A percentile compares a stretch with the other conserved stretches of the same genome.
Evolutionary conservation across 2,797 vertebrate species (phyloP).

Genomic region (Syndactyla subalaris): DNA sequence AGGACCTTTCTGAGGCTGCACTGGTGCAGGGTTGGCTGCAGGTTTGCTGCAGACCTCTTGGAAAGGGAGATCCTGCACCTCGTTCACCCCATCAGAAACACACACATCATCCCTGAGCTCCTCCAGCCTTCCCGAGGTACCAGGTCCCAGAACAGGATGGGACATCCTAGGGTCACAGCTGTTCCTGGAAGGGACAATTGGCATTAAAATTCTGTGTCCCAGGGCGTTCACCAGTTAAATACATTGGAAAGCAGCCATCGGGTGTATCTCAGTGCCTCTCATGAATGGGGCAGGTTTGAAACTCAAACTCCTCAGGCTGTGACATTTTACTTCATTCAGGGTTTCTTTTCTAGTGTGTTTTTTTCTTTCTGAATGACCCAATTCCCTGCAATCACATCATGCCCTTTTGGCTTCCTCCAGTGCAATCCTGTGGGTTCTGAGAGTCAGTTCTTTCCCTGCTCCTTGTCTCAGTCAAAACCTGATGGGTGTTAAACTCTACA

Average conservation of each 20-base stretch:
- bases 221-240: background rate
- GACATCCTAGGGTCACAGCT: background rate
- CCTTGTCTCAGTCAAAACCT: background rate
- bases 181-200: background rate
- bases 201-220: background rate
- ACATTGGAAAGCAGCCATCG: background rate
- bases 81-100: too few species aligned
- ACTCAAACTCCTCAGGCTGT: background rate
- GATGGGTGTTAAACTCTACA: background rate
- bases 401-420: background rate
- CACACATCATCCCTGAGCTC: rapidly evolving
- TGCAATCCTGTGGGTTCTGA: background rate
- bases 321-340: background rate
- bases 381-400: background rate
- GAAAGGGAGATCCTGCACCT: background rate
- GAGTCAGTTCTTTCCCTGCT: background rate
- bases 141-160: background rate
- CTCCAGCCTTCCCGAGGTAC: background rate
- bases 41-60: background rate
- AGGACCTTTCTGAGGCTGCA: background rate
- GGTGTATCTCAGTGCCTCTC: background rate
- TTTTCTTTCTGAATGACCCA: background rate
- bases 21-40: background rate
- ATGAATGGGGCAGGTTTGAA: background rate
- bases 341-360: background rate